Percentiles rank a stretch among this genome's conserved stretches.
Conservation (phyloP, 2,888 invertebrate genomes). For the Diaprepes abbreviatus region DNA sequence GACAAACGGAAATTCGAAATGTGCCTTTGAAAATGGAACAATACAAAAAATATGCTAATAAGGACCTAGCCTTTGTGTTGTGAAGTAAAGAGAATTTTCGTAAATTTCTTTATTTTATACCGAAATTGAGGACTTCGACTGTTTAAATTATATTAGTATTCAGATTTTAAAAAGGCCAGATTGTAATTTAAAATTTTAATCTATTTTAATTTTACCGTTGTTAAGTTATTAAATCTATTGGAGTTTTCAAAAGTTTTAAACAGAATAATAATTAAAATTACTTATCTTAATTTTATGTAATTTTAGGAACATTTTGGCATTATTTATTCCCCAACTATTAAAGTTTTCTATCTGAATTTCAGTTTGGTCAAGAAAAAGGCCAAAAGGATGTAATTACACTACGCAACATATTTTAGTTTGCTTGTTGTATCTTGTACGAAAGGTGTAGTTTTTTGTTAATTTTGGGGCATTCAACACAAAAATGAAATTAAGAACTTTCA, state of each 20-base stretch:
- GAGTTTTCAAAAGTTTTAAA: not conserved
- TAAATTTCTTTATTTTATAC: constrained; percentile 36
- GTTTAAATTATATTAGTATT: constrained; percentile 44
- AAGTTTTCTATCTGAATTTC: too few relatives aligned
- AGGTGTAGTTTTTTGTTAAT: too few relatives aligned
- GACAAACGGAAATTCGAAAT: constrained; percentile 58
- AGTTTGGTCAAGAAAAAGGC: too few relatives aligned
- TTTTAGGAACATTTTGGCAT: too few relatives aligned
- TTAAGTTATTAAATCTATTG: constrained; percentile 16
- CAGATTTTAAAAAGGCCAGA: constrained; percentile 34
- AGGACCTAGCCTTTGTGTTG: constrained; percentile 42
- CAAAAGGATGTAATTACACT: too few relatives aligned
- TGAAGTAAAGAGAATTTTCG: constrained; percentile 33
- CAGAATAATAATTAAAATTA: not conserved
- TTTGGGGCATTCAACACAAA: too few relatives aligned
- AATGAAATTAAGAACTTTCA: too few relatives aligned
- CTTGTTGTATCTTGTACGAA: too few relatives aligned
- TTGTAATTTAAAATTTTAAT: constrained; percentile 36
- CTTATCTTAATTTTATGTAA: too few relatives aligned
- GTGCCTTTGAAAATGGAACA: constrained; percentile 45
- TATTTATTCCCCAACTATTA: too few relatives aligned
- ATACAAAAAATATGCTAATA: constrained; percentile 44
- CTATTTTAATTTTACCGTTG: constrained; percentile 30
- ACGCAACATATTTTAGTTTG: too few relatives aligned
- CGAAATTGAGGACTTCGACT: constrained; percentile 23